phyloP scores from a whole-genome alignment of 1,140 invertebrate genomes.

The Eupristina koningsbergeri region DNA sequence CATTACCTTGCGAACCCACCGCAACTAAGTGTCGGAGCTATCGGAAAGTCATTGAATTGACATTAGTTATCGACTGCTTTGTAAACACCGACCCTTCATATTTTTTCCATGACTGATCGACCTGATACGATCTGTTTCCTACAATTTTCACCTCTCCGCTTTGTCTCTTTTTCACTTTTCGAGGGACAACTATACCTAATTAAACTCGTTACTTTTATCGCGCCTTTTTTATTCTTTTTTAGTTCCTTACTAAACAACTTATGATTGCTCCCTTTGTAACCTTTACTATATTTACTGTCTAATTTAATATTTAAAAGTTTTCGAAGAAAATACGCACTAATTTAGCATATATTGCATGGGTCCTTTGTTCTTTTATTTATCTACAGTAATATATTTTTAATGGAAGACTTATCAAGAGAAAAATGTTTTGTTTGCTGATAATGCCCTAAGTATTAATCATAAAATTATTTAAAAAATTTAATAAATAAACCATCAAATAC shows the following conservation, averaged over 20 bases:
- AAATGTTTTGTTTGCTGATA: too few relatives aligned
- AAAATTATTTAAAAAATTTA: too few relatives aligned
- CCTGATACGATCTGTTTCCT: conserved; percentile 20
- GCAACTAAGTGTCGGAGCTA: conserved; percentile 64
- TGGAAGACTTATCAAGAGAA: too few relatives aligned
- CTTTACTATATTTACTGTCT: too few relatives aligned
- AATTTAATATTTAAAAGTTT: too few relatives aligned
- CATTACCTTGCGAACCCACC: conserved; percentile 57
- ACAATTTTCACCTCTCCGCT: not conserved
- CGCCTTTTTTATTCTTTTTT: not conserved
- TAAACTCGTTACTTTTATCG: conserved; percentile 39
- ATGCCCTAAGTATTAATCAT: too few relatives aligned
- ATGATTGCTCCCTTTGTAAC: not conserved
- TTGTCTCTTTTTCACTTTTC: not conserved
- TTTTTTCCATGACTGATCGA: conserved; percentile 21
- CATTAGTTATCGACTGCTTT: conserved; percentile 60
- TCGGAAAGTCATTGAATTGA: conserved; percentile 71
- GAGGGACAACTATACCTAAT: not conserved
- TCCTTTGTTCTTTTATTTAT: too few relatives aligned
- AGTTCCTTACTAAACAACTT: not conserved
- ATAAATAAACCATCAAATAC: too few relatives aligned
- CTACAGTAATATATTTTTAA: too few relatives aligned
- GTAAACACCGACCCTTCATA: conserved; percentile 19
- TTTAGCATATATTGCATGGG: too few relatives aligned
- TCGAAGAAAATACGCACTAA: too few relatives aligned